Evolutionary conservation across 2,797 vertebrate species (phyloP), one percentile per base, ranked within the genome.

Genomic region (Gila robusta): DNA sequence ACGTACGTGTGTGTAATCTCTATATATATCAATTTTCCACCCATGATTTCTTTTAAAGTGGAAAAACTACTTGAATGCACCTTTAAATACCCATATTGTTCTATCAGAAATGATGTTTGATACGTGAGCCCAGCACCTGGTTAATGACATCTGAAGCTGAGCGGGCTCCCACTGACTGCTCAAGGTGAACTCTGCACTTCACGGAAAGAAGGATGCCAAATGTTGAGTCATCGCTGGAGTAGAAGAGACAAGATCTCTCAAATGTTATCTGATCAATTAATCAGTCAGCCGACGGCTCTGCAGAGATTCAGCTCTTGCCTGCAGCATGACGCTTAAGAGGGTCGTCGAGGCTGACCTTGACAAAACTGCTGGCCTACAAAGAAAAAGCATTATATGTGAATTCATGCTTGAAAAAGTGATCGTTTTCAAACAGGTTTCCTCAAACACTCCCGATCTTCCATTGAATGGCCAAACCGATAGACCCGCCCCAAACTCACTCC

Each of bases 181-280:
- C 82, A 90, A 90, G 89, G 89, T 90, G 85, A 90, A 88, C 74
- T 85, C 82, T 83, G 62, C 74, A 32, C 39, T 41, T 72, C 72
- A 37, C 67, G 86, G 90, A 67, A 52, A 54, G 37, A 88, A 47
- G 28, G 52, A 83, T 62, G 56, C 66, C 84, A 84, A 71, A 54
- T 14, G 21, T 39, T 79, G 83, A 79, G 74, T 80, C 78, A 83
- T 71, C 44, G 35, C 79, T 62, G 74, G 90, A 74, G 83, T 23
- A 70, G 77, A 44, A 10, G 64, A 91, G 64, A 91, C 52, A 52
- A 69, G 47, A 59, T 83, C 67, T 74, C 44, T 14, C 73, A 79
- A 84, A 85, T 81, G 87, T 73, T 82, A 91, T 91, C 79, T 89
- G 89, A 91, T 90, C 85, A 87, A 89, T 88, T 59, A 77, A 83